Base-by-base conservation (phyloP, 2,888 invertebrate species). In the Conistra vaccinii region DNA sequence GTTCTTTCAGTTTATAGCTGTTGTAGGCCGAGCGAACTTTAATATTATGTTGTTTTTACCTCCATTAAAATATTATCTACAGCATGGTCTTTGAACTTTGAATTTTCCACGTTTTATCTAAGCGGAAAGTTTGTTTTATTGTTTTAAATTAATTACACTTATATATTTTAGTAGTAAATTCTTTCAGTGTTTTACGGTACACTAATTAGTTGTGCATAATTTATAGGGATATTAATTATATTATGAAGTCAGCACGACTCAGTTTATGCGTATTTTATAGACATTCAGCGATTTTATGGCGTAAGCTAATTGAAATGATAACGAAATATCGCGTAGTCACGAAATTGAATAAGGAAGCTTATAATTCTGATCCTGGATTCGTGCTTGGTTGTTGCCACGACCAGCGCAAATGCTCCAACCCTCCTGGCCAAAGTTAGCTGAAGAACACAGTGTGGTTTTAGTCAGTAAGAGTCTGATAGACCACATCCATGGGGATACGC, bases 251-350 rank as follows among this genome's bases (percentile, higher is more conserved):
- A 42, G 23, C n/a, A 23, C 20, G 57, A 48, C 29, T 35, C 48
- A 61, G 23, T 80, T 85, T 80, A 82, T 76, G 76, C 61, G 69
- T 73, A 70, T 87, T 85, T 86, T 63, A 85, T 67, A 55, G 69
- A 5, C 20, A 57, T 73, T n/a, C 62, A 74, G 63, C 20, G 35
- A 75, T 62, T 73, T 84, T 81, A 84, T 68, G 32, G 51, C 14
- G n/a, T 29, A 17, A 32, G 51, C 51, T 57, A 42, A 26, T 67
- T 68, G 17, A 45, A 57, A 29, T 29, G 35, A 29, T 53, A 66
- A 57, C 12, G 35, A 77, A 51, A 57, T 63, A 42, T 26, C 5
- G 3, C 32, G 32, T 32, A 23, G n/a, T 17, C 12, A 17, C 23
- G 62, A 17, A 48, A 39, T 42, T 7, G 20, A 23, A 45, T 20